Evolutionary conservation across 1,140 invertebrate genomes (phyloP).

Genomic region (Diabrotica virgifera): DNA sequence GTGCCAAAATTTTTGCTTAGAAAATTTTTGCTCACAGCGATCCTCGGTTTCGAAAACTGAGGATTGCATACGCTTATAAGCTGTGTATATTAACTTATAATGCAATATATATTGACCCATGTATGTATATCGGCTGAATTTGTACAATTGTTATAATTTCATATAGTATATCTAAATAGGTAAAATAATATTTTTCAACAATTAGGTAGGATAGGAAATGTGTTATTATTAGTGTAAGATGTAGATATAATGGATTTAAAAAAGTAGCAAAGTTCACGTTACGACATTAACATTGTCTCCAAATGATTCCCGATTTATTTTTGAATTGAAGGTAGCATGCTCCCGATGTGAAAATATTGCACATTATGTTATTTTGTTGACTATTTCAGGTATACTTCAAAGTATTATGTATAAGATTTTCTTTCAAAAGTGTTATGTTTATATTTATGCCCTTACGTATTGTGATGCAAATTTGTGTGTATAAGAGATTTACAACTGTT

Average conservation of each 20-base stretch:
- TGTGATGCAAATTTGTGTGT: not conserved
- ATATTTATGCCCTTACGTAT: not conserved
- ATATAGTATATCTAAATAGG: slow-evolving; percentile 47
- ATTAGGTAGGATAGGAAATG: slow-evolving; percentile 35
- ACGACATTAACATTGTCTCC: not conserved
- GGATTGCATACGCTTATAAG: slow-evolving; percentile 44
- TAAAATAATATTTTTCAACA: slow-evolving; percentile 28
- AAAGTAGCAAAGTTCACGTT: slow-evolving; percentile 18
- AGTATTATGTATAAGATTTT: slow-evolving; percentile 3
- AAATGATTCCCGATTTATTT: not conserved
- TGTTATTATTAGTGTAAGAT: slow-evolving; percentile 38
- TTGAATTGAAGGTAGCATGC: not conserved
- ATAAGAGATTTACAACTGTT: not conserved
- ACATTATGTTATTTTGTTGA: not conserved
- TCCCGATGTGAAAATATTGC: not conserved
- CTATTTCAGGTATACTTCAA: slow-evolving; percentile 1
- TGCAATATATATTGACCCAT: slow-evolving; percentile 42
- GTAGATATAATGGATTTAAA: slow-evolving; percentile 24
- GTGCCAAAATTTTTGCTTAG: slow-evolving; percentile 47
- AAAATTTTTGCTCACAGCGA: slow-evolving; percentile 45
- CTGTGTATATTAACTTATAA: slow-evolving; percentile 48
- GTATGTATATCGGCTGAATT: slow-evolving; percentile 46
- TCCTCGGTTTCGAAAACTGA: slow-evolving; percentile 21
- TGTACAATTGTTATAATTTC: slow-evolving; percentile 50
- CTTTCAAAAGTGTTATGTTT: slow-evolving; percentile 2